A percentile compares a stretch with the other conserved stretches of the same genome.
These are phyloP conservation scores for Corythoichthys intestinalis DNA, from an alignment of 2,113 vertebrate genomes.

Conservation along the genomic window DNA sequence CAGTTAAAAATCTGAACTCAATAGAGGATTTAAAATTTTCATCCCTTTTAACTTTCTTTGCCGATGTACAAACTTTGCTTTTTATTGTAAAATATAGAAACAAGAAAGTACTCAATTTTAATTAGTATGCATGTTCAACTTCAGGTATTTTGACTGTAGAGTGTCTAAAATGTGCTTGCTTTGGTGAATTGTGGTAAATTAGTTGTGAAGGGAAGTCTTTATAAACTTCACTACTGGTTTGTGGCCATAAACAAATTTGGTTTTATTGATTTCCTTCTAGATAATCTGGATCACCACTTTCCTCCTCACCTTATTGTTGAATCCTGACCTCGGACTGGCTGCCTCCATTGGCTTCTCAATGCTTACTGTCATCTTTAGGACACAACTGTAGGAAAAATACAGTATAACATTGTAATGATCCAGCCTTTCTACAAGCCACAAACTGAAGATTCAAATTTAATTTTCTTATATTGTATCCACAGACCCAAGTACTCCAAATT, in stretches of 20 bases:
- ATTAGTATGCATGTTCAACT: background rate
- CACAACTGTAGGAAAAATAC: constrained; percentile 79
- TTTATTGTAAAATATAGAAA: too few relatives aligned
- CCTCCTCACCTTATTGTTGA: constrained; percentile 79
- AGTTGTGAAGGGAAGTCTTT: background rate
- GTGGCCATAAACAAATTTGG: background rate
- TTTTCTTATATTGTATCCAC: constrained; percentile 21
- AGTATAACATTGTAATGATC: background rate
- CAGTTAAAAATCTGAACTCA: too few relatives aligned
- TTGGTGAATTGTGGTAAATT: background rate
- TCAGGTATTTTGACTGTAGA: background rate
- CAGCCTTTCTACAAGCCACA: background rate
- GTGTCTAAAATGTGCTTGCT: background rate
- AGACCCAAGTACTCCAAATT: constrained; percentile 90
- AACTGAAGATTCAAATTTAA: background rate
- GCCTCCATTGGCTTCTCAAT: constrained; percentile 81
- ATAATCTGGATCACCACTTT: constrained; percentile 86
- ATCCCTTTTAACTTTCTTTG: too few relatives aligned
- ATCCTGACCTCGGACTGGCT: constrained; percentile 84
- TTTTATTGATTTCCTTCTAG: constrained; percentile 45
- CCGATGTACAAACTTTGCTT: too few relatives aligned
- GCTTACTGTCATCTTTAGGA: constrained; percentile 86
- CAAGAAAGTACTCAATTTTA: too few relatives aligned
- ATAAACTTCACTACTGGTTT: background rate
- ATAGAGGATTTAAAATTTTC: too few relatives aligned